A percentile compares a stretch with the other conserved stretches of the same genome.
Conservation (phyloP, 2,888 invertebrate genomes). For the Phytoseiulus persimilis region DNA sequence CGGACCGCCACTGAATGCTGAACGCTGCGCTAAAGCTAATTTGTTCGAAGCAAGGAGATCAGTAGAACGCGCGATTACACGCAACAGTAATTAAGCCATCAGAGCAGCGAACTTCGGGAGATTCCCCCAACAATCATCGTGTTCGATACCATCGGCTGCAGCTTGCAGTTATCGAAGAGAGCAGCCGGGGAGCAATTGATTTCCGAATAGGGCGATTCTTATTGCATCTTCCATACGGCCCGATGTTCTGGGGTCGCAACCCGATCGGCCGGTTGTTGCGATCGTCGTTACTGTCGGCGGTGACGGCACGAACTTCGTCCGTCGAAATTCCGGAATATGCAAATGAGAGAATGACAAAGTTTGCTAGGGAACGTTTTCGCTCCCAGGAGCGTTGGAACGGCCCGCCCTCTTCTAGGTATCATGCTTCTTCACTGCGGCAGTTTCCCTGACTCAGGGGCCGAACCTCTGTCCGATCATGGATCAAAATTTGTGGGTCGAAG, state of each 20-base stretch:
- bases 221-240: not conserved
- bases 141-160: not conserved
- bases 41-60: not conserved
- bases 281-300: not conserved
- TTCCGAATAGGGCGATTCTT: not conserved
- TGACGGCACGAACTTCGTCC: not conserved
- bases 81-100: not conserved
- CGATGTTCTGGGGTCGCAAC: not conserved
- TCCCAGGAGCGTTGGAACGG: not conserved
- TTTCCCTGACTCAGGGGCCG: not conserved
- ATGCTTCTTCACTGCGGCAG: not conserved
- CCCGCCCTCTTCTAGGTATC: not conserved
- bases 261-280: not conserved
- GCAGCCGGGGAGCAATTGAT: not conserved
- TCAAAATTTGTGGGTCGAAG: not conserved
- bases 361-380: not conserved
- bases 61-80: not conserved
- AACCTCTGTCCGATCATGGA: not conserved
- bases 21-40: not conserved
- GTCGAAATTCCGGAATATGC: not conserved
- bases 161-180: not conserved
- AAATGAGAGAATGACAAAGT: not conserved
- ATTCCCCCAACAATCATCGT: not conserved
- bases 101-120: not conserved
- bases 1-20: too few relatives aligned